These are phyloP conservation scores for Eublepharis macularius DNA, from an alignment of 2,113 vertebrate genomes.

Conservation along the genomic window DNA sequence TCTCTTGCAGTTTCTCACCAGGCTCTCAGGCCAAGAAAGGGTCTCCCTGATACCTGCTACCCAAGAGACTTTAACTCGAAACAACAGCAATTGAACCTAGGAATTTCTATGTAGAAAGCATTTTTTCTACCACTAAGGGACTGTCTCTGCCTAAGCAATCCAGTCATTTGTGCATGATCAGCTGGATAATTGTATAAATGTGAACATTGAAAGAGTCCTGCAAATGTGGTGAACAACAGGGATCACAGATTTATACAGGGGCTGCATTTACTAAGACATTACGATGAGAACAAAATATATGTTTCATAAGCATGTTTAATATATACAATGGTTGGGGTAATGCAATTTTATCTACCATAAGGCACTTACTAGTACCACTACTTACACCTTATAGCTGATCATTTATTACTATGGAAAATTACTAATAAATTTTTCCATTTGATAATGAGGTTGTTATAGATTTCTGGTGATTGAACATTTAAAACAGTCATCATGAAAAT, in stretches of 20 bases:
- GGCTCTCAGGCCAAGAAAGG: too few relatives aligned
- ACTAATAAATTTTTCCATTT: slow-evolving; percentile 8
- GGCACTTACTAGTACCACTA: background rate
- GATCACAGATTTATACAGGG: background rate
- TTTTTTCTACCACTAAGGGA: too few relatives aligned
- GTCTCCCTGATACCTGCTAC: too few relatives aligned
- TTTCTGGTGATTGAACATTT: background rate
- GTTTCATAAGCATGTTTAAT: background rate
- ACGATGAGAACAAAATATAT: background rate
- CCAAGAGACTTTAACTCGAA: too few relatives aligned
- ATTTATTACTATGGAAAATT: background rate
- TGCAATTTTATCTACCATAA: background rate
- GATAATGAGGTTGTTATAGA: slow-evolving; percentile 1
- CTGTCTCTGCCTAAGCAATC: too few relatives aligned
- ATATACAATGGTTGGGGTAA: background rate
- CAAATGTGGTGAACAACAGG: background rate
- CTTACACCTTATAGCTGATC: background rate
- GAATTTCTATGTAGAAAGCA: too few relatives aligned
- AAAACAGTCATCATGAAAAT: background rate
- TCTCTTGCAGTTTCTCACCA: too few relatives aligned
- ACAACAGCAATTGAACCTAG: too few relatives aligned
- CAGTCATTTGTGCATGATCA: background rate
- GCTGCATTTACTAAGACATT: background rate
- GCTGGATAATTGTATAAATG: background rate
- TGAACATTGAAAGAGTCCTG: background rate